Evolutionary conservation across 2,888 invertebrate species (phyloP).

Genomic region (Apamea monoglypha): DNA sequence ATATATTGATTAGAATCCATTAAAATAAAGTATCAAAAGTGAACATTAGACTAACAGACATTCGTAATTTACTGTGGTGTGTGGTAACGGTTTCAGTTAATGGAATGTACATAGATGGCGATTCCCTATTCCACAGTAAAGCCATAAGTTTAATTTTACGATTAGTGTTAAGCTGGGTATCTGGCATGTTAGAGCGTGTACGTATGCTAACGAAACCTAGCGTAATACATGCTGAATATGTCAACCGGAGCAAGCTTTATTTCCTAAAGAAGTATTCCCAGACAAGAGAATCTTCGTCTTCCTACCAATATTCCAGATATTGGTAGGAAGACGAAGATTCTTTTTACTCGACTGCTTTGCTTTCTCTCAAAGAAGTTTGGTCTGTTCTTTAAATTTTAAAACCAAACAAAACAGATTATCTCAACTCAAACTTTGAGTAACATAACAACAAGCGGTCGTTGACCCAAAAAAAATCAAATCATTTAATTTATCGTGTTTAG

Average conservation of each 20-base stretch:
- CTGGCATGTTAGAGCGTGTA: slow-evolving; percentile 11
- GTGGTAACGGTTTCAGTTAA: slow-evolving; percentile 33
- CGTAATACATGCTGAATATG: background rate
- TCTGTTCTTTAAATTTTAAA: background rate
- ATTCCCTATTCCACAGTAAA: slow-evolving; percentile 32
- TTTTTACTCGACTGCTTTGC: background rate
- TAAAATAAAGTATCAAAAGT: background rate
- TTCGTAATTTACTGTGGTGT: slow-evolving; percentile 21
- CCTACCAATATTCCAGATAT: no score
- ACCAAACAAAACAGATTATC: background rate
- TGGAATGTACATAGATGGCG: slow-evolving; percentile 42
- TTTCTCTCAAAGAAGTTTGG: background rate
- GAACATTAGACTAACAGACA: background rate
- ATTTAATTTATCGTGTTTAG: background rate
- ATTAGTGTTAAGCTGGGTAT: slow-evolving; percentile 16
- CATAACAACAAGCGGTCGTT: background rate
- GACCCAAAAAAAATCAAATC: background rate
- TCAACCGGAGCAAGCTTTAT: slow-evolving; percentile 17
- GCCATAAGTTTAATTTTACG: slow-evolving; percentile 50
- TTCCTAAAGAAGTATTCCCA: background rate
- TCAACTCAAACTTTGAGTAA: background rate
- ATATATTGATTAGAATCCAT: background rate
- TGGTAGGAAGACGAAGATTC: background rate
- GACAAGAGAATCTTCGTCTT: no score
- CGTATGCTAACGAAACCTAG: slow-evolving; percentile 25